Evolutionary conservation across 2,888 invertebrate genomes (phyloP), one percentile per base, ranked within the genome.

Genomic region (Acheta domesticus): DNA sequence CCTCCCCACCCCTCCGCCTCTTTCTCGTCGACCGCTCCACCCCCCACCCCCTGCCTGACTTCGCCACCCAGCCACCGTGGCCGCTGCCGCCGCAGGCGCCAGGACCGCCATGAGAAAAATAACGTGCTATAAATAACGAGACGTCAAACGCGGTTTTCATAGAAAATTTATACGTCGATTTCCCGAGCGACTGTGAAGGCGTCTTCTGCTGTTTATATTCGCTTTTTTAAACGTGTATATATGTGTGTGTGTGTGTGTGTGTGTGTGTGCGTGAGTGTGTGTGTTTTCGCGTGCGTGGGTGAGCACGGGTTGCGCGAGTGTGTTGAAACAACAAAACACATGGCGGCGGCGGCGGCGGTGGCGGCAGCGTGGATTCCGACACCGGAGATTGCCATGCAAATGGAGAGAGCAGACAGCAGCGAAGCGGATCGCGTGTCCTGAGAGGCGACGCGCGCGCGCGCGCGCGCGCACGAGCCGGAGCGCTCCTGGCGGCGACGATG

Each of bases 161-260:
- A n/a, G 62, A 62, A 62, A 62, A 62, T 62, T 62, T 62, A 62
- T 62, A 62, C 62, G 62, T 62, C 62, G 62, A 62, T 62, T 62
- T 62, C 62, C 62, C 62, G 62, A 62, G 62, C 62, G 36, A 36
- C 36, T 36, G 36, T 36, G 36, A 36, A 5, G 8, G 36, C 36
- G 36, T 36, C 36, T 36, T 62, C n/a, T 14, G n/a, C 14, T 62
- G 62, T 62, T 62, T 62, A 62, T 62, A 62, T 62, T 62, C 62
- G 16, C 62, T 14, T 62, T 62, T 14, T 62, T 36, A 36, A 36
- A 36, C 36, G 36, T 36, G 36, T 1, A 8, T 36, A 8, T 5
- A 8, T 36, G 36, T 36, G 36, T 36, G 36, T 36, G 5, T 36
- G 36, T 1, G 36, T 36, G 36, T 5, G 36, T 36, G 36, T 36